A percentile compares a stretch with the other conserved stretches of the same genome.
phyloP scores from a whole-genome alignment of 1,140 invertebrate species.

The Bactericera cockerelli region DNA sequence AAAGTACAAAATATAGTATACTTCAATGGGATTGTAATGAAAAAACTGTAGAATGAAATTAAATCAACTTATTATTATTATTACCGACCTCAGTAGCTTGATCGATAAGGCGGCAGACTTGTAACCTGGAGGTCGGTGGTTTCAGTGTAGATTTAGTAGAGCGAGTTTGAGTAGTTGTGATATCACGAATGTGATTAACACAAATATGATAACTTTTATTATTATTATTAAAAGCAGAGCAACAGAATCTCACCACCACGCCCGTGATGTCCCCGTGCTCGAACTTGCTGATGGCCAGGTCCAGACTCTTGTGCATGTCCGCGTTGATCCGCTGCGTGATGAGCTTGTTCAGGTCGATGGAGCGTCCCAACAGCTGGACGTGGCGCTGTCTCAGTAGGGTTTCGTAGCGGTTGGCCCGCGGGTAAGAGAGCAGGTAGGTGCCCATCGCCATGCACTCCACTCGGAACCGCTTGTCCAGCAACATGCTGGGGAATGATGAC shows the following conservation, averaged over 20 bases:
- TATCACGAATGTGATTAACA: too few relatives aligned
- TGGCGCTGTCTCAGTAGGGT: constrained; percentile 91
- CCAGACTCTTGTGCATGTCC: constrained; percentile 87
- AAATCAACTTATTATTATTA: too few relatives aligned
- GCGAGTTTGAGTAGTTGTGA: too few relatives aligned
- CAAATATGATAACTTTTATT: too few relatives aligned
- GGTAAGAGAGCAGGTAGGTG: constrained; percentile 56
- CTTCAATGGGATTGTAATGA: too few relatives aligned
- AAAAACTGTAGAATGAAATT: too few relatives aligned
- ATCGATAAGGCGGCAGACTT: too few relatives aligned
- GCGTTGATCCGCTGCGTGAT: constrained; percentile 93
- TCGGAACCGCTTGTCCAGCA: constrained; percentile 91
- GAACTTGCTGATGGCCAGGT: constrained; percentile 90
- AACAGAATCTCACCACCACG: constrained; percentile 81
- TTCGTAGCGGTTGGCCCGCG: constrained; percentile 83
- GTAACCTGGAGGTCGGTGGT: too few relatives aligned
- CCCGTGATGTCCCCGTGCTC: constrained; percentile 95
- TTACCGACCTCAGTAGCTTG: too few relatives aligned
- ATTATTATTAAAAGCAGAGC: too few relatives aligned
- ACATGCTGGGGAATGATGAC: constrained; percentile 63
- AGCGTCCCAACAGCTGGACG: constrained; percentile 87
- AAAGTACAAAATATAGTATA: too few relatives aligned
- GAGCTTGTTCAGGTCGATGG: constrained; percentile 91
- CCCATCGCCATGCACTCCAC: constrained; percentile 80
- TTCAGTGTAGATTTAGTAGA: too few relatives aligned